Conservation (phyloP, 2,888 invertebrate species). For the Cephus pygmeus region DNA sequence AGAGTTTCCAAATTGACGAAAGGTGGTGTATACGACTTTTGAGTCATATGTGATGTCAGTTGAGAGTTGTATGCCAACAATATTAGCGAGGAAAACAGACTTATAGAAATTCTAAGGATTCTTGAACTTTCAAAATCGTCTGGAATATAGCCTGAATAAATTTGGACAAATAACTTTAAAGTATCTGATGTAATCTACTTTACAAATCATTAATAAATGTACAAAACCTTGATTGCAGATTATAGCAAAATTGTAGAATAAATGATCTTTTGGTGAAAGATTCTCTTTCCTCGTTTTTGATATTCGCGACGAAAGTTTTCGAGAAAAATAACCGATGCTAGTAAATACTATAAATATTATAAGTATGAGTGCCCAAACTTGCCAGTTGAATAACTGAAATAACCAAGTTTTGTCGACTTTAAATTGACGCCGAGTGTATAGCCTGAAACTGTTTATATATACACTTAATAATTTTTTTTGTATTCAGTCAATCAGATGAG, state of each 20-base stretch:
- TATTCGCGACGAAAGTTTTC: background rate
- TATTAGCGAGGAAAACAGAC: slow-evolving; percentile 37
- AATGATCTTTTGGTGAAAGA: background rate
- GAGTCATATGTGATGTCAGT: slow-evolving; percentile 36
- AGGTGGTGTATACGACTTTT: slow-evolving; percentile 29
- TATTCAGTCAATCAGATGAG: background rate
- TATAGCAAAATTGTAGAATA: background rate
- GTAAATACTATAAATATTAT: background rate
- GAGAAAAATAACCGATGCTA: background rate
- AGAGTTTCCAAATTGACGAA: slow-evolving; percentile 34
- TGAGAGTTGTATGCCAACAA: slow-evolving; percentile 33
- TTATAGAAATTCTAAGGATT: slow-evolving; percentile 32
- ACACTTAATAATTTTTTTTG: background rate
- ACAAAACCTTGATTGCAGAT: background rate
- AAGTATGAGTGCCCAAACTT: background rate
- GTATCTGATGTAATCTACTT: background rate
- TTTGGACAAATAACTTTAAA: slow-evolving; percentile 1
- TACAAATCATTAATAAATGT: background rate
- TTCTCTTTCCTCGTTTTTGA: background rate
- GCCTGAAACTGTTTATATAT: background rate
- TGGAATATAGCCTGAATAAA: slow-evolving; percentile 28
- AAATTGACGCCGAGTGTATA: background rate
- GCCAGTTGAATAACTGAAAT: background rate
- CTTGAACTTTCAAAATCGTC: slow-evolving; percentile 27
- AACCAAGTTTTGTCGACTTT: background rate